These are phyloP conservation scores for Cheilosia pagana DNA, from an alignment of 2,888 invertebrate species.

Conservation along the genomic window DNA sequence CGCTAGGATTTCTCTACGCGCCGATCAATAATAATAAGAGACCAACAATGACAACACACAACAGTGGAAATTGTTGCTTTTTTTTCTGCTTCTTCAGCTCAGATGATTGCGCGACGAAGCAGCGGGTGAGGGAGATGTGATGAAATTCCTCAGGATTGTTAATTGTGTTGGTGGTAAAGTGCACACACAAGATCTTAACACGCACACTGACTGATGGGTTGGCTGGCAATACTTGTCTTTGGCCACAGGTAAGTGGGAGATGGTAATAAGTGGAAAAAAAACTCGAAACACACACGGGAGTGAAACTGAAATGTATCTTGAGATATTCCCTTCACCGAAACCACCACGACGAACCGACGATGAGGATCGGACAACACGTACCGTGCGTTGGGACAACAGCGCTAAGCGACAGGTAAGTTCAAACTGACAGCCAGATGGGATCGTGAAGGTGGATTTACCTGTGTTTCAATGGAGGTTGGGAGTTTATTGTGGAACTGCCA, in stretches of 20 bases:
- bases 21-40: conserved; percentile 66
- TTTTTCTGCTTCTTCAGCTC: conserved; percentile 35
- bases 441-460: conserved; percentile 62
- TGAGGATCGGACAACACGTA: conserved; percentile 43
- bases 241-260: conserved; percentile 41
- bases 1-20: conserved; percentile 71
- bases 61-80: conserved; percentile 56
- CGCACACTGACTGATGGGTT: conserved; percentile 46
- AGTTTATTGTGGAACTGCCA: conserved; percentile 9
- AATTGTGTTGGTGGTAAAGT: conserved; percentile 61
- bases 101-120: conserved; percentile 56
- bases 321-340: conserved; percentile 37
- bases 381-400: conserved; percentile 47
- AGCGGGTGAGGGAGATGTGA: conserved; percentile 57
- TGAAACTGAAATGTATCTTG: conserved; percentile 61
- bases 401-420: conserved; percentile 63
- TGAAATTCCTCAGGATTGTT: conserved; percentile 74
- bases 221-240: conserved; percentile 47
- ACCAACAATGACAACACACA: conserved; percentile 68
- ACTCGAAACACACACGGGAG: conserved; percentile 49
- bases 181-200: conserved; percentile 36
- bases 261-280: conserved; percentile 2
- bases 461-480: conserved; percentile 21
- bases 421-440: conserved; percentile 57
- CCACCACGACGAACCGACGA: conserved; percentile 38